Evolutionary conservation across 2,113 vertebrate genomes (phyloP).

Genomic region (Perognathus longimembris): DNA sequence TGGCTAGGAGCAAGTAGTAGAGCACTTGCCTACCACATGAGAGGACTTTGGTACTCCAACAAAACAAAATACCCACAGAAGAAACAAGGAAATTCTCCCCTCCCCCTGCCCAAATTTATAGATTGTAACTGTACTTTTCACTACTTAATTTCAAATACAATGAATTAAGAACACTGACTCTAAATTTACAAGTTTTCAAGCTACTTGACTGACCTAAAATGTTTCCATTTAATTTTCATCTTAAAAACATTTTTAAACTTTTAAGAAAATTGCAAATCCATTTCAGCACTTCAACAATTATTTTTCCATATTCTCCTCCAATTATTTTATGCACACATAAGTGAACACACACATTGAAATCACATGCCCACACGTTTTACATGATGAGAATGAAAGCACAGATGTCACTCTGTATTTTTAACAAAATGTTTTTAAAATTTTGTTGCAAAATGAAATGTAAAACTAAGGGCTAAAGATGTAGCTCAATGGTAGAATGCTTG

Average conservation of each 20-base stretch:
- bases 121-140: constrained; percentile 4
- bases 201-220: constrained; percentile 16
- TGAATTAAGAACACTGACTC: constrained; percentile 29
- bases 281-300: background rate
- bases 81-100: no score
- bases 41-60: no score
- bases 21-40: no score
- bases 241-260: constrained; percentile 40
- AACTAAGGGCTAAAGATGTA: background rate
- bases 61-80: no score
- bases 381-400: constrained; percentile 5
- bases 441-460: constrained; percentile 2
- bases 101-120: background rate
- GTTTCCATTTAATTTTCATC: background rate
- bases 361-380: background rate
- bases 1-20: no score
- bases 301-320: constrained; percentile 22
- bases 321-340: constrained; percentile 38
- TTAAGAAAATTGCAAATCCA: constrained; percentile 23
- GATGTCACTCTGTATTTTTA: constrained; percentile 16
- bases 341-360: background rate
- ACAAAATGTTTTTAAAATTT: background rate
- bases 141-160: constrained; percentile 38
- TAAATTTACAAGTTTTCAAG: constrained; percentile 42
- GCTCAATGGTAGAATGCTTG: background rate